Percentiles rank a stretch among this genome's conserved stretches.
Conservation (phyloP, 1,140 invertebrate species). For the Macrobrachium nipponense region DNA sequence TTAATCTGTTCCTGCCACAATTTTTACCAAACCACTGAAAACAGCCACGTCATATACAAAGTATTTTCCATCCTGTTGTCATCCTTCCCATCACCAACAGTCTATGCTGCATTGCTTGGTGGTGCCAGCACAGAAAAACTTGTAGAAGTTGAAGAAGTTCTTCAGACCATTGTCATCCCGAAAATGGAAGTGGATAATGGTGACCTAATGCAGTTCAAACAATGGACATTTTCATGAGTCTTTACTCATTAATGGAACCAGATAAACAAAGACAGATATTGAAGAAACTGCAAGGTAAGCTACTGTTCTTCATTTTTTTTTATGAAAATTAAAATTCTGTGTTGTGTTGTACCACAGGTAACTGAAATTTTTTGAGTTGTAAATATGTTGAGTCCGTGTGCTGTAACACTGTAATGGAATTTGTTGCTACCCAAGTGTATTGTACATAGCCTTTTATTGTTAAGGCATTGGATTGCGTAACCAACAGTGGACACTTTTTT, state of each 20-base stretch:
- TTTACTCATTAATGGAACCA: constrained; percentile 2
- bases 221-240: constrained; percentile 22
- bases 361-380: no score
- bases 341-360: no score
- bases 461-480: no score
- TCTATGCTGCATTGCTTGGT: constrained; percentile 12
- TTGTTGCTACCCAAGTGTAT: no score
- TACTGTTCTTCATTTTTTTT: background rate
- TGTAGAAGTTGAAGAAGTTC: background rate
- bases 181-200: constrained; percentile 29
- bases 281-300: constrained; percentile 24
- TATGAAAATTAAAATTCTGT: background rate
- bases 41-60: background rate
- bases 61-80: constrained; percentile 21
- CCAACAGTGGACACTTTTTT: no score
- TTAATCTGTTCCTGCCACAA: constrained; percentile 3
- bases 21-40: constrained; percentile 8
- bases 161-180: constrained; percentile 9
- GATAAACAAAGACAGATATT: constrained; percentile 7
- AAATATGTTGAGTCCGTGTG: no score
- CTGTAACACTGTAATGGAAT: no score
- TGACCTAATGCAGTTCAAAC: constrained; percentile 4
- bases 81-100: constrained; percentile 33
- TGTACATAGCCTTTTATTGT: no score
- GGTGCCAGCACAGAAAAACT: background rate